phyloP scores from a whole-genome alignment of 2,888 invertebrate species.

The Dolichomitus sp. region DNA sequence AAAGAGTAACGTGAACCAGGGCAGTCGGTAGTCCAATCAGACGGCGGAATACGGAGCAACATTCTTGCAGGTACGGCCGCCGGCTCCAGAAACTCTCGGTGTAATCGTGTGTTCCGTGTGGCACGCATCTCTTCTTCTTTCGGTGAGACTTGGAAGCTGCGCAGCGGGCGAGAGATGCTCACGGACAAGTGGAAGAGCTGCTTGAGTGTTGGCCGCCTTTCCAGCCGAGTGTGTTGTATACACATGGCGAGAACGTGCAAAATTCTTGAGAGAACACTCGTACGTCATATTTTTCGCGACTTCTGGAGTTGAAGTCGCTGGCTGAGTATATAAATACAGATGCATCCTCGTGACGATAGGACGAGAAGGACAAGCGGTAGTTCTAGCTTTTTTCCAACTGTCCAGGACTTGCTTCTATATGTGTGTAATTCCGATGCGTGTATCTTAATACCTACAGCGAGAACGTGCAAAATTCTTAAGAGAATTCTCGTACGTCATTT shows the following conservation, averaged over 20 bases:
- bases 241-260: not conserved
- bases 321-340: not conserved
- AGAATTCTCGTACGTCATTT: not conserved
- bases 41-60: constrained; percentile 62
- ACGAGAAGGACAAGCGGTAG: constrained; percentile 4
- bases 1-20: constrained; percentile 47
- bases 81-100: constrained; percentile 15
- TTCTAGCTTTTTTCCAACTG: not conserved
- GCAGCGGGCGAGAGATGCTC: constrained; percentile 2
- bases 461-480: not conserved
- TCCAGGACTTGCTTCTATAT: not conserved
- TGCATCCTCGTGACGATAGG: not conserved
- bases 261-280: not conserved
- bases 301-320: not conserved
- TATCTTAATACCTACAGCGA: not conserved
- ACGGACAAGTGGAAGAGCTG: not conserved
- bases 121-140: constrained; percentile 13
- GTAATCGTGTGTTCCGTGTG: constrained; percentile 28
- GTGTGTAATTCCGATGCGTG: not conserved
- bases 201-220: constrained; percentile 32
- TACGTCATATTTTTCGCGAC: constrained; percentile 2
- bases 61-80: constrained; percentile 57
- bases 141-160: not conserved
- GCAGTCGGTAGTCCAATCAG: constrained; percentile 63
- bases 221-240: not conserved